Evolutionary conservation across 2,797 vertebrate species (phyloP), one percentile per base, ranked within the genome.

Genomic region (Sebastes hopkinsi): DNA sequence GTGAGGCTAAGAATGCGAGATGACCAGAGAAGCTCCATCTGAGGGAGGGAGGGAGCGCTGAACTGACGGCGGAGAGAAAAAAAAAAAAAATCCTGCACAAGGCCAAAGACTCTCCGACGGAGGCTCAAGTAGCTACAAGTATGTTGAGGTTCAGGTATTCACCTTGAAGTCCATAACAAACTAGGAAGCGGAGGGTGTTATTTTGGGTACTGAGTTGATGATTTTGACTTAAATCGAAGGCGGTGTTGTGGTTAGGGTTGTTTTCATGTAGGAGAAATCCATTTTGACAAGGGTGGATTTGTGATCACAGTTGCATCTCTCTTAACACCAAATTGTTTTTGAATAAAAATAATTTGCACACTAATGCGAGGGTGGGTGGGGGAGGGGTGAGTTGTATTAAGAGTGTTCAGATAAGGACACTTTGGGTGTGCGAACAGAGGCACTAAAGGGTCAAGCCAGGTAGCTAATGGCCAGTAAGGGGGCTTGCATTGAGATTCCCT

Each of bases 401-500:
- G 62, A 71, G 75, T 78, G 81, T 76, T 82, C 58, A 62, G 75
- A 84, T 18, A 70, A 87, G 67, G 42, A 85, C 82, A 38, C 87
- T 84, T 77, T 22, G 13, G 77, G 69, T 72, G 61, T 64, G 66
- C 67, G 65, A 71, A 84, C 67, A 64, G 69, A 85, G 56, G 56
- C 83, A 67, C 87, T 85, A 66, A 90, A 86, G 82, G 68, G 71
- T 73, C 80, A 83, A 83, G 80, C 55, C 88, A 81, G 79, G 82
- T 87, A 89, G 86, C 87, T 90, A 80, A 88, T 74, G 85, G 89
- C 87, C 88, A 89, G 85, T 77, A 67, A 80, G 60, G 72, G 61
- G 67, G 29, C 71, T 75, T 36, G 52, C 66, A 75, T 80, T 77
- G 54, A 42, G 50, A 77, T 72, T 79, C 79, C 75, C 72, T 73